Percentiles rank a stretch among this genome's conserved stretches.
phyloP scores from a whole-genome alignment of 1,140 invertebrate genomes.

The Cotesia chilonis region DNA sequence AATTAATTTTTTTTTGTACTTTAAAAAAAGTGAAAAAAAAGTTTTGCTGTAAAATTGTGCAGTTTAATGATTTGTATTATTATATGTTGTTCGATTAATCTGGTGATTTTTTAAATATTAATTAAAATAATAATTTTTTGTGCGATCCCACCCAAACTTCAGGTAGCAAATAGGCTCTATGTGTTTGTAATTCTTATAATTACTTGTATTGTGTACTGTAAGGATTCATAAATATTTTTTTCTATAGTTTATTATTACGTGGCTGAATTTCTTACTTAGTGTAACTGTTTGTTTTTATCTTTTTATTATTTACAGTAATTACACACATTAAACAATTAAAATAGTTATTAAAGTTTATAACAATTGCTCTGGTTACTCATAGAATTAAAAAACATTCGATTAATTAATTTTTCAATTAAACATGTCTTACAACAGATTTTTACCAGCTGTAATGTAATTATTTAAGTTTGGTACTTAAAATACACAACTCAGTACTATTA shows the following conservation, averaged over 20 bases:
- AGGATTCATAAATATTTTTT: conserved; percentile 48
- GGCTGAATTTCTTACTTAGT: conserved; percentile 56
- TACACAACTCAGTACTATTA: conserved; percentile 8
- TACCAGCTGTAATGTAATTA: background rate
- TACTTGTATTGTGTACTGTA: conserved; percentile 52
- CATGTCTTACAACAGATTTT: too few species aligned
- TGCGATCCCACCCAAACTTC: conserved; percentile 51
- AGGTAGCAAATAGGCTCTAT: conserved; percentile 56
- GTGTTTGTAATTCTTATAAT: conserved; percentile 61
- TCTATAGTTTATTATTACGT: conserved; percentile 54
- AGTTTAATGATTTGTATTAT: conserved; percentile 15
- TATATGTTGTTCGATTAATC: conserved; percentile 33
- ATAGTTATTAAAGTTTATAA: conserved; percentile 14
- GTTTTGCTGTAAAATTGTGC: too few species aligned
- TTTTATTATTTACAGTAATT: conserved; percentile 46
- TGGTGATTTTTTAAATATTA: conserved; percentile 25
- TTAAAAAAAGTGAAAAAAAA: too few species aligned
- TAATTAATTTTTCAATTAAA: too few species aligned
- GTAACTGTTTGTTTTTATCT: conserved; percentile 61
- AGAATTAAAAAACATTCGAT: background rate
- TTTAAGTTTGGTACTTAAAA: conserved; percentile 49
- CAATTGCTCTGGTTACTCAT: background rate
- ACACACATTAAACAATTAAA: conserved; percentile 38
- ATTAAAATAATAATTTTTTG: conserved; percentile 39
- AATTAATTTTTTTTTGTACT: too few species aligned